Conservation (phyloP, 2,113 vertebrate species). For the Grammomys dolichurus region DNA sequence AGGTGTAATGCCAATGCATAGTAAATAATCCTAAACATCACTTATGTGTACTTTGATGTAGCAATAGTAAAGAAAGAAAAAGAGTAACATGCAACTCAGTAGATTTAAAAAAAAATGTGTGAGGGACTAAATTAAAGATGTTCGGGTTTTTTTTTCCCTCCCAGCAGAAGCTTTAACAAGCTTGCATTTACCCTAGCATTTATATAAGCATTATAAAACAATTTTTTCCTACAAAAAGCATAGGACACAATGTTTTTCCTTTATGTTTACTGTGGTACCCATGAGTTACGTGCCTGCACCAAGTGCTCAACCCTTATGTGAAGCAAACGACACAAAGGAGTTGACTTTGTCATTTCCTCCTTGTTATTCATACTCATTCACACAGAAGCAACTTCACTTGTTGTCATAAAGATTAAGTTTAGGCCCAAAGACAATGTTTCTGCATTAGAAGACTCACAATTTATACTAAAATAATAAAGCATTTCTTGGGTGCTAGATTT, state of each 20-base stretch:
- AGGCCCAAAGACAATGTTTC: slow-evolving; percentile 44
- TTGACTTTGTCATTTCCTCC: slow-evolving; percentile 81
- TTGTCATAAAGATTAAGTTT: slow-evolving; percentile 73
- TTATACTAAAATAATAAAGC: slow-evolving; percentile 39
- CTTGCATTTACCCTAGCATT: slow-evolving; percentile 79
- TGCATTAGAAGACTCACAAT: slow-evolving; percentile 56
- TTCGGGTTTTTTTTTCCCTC: slow-evolving; percentile 62
- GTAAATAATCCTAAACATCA: slow-evolving; percentile 88
- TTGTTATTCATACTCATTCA: slow-evolving; percentile 74
- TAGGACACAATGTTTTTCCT: slow-evolving; percentile 70
- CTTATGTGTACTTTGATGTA: slow-evolving; percentile 84
- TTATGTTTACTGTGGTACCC: slow-evolving; percentile 75
- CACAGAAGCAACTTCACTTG: slow-evolving; percentile 44
- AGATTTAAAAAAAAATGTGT: slow-evolving; percentile 80
- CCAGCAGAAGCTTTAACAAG: slow-evolving; percentile 81
- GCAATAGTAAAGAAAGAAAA: slow-evolving; percentile 84
- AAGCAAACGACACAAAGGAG: slow-evolving; percentile 74
- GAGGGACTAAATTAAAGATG: slow-evolving; percentile 84
- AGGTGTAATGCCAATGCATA: slow-evolving; percentile 86
- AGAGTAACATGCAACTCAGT: slow-evolving; percentile 77
- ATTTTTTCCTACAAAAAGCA: slow-evolving; percentile 83
- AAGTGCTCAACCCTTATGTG: slow-evolving; percentile 77
- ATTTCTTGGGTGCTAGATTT: slow-evolving; percentile 13
- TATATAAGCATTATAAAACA: slow-evolving; percentile 78
- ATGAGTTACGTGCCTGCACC: slow-evolving; percentile 60